phyloP scores from a whole-genome alignment of 1,140 invertebrate genomes.

The Drosophila azteca region DNA sequence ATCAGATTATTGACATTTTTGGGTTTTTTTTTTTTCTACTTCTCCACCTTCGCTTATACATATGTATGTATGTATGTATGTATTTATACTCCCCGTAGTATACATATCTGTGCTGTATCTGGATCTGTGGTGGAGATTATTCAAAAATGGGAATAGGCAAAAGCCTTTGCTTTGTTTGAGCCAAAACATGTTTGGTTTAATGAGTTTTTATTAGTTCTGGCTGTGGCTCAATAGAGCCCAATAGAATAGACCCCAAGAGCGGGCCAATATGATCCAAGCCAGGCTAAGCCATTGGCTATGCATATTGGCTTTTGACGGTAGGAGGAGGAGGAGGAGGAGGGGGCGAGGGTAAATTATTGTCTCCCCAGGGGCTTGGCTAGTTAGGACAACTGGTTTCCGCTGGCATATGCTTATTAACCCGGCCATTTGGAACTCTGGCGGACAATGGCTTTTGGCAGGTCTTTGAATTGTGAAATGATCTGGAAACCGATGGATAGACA shows the following conservation, averaged over 20 bases:
- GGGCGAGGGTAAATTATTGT: conserved; percentile 19
- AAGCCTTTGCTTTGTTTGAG: conserved; percentile 75
- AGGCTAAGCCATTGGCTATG: conserved; percentile 44
- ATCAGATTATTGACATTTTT: conserved; percentile 78
- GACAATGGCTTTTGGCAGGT: conserved; percentile 43
- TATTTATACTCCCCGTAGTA: conserved; percentile 7
- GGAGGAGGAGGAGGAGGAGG: conserved; percentile 4
- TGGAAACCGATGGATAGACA: conserved; percentile 24
- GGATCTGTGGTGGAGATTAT: conserved; percentile 58
- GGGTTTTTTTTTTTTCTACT: conserved; percentile 23
- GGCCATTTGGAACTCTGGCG: conserved; percentile 48
- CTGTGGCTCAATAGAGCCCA: conserved; percentile 34
- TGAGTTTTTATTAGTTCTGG: conserved; percentile 77
- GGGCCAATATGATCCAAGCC: conserved; percentile 46
- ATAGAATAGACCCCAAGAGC: conserved; percentile 7
- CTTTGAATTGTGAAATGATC: conserved; percentile 53
- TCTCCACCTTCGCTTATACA: conserved; percentile 5
- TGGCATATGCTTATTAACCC: conserved; percentile 73
- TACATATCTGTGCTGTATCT: conserved; percentile 14
- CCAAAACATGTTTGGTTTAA: conserved; percentile 78
- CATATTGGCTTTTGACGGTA: conserved; percentile 26
- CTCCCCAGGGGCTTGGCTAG: conserved; percentile 55
- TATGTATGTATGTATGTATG: too few species aligned
- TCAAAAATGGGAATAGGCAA: conserved; percentile 66
- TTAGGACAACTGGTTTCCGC: conserved; percentile 57